These are phyloP conservation scores for Geococcyx californianus DNA, from an alignment of 2,113 vertebrate species.

Conservation along the genomic window DNA sequence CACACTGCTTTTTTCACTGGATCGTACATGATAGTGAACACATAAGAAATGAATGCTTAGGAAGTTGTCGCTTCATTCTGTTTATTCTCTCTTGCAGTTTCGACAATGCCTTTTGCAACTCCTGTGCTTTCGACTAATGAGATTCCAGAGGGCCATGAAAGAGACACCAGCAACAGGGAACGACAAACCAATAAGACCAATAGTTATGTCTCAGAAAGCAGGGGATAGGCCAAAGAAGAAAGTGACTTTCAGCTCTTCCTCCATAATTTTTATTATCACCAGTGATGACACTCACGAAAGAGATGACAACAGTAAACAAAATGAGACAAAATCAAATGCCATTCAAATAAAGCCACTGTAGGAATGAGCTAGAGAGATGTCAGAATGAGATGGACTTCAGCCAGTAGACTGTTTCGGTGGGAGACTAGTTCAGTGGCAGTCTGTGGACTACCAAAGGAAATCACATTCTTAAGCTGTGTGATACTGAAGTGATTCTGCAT, in stretches of 20 bases:
- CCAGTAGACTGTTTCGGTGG: background rate
- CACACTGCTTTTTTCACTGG: background rate
- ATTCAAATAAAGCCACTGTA: slow-evolving; percentile 88
- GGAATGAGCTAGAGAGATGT: background rate
- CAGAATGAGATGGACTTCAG: background rate
- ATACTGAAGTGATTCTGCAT: background rate
- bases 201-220: slow-evolving; percentile 79
- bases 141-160: slow-evolving; percentile 76
- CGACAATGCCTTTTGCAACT: slow-evolving; percentile 85
- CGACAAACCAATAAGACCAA: slow-evolving; percentile 80
- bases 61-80: background rate
- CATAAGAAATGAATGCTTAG: background rate
- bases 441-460: background rate
- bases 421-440: background rate
- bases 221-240: slow-evolving; percentile 87
- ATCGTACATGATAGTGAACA: background rate
- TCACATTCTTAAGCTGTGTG: background rate
- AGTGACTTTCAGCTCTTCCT: slow-evolving; percentile 92
- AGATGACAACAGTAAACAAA: slow-evolving; percentile 69
- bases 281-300: slow-evolving; percentile 80
- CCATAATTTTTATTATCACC: slow-evolving; percentile 91
- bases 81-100: slow-evolving; percentile 77
- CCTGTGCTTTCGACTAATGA: slow-evolving; percentile 81
- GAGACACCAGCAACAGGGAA: slow-evolving; percentile 71
- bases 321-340: slow-evolving; percentile 73